Evolutionary conservation across 2,113 vertebrate genomes (phyloP).

Genomic region (Alligator sinensis): DNA sequence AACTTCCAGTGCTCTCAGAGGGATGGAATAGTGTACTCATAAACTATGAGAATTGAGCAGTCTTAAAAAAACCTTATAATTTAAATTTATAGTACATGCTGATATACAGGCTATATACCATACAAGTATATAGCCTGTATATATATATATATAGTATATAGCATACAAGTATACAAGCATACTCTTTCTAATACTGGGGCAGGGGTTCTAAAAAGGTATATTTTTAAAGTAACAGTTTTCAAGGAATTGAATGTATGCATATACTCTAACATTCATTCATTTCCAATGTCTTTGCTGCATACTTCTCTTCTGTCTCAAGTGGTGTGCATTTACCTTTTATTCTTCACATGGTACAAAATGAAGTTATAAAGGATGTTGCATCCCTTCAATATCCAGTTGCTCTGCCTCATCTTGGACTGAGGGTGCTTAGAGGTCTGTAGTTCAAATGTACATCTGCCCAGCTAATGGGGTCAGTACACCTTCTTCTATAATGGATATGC

Average conservation of each 20-base stretch:
- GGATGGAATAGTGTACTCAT: background rate
- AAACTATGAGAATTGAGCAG: constrained; percentile 8
- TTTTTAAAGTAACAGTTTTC: background rate
- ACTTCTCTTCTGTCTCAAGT: background rate
- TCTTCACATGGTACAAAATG: background rate
- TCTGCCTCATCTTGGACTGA: background rate
- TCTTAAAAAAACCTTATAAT: background rate
- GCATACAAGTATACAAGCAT: too few species aligned
- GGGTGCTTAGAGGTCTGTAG: constrained; percentile 30
- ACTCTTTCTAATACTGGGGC: background rate
- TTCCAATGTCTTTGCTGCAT: background rate
- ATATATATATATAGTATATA: too few species aligned
- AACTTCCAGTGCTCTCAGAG: background rate
- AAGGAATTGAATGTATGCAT: background rate
- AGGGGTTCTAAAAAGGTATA: background rate
- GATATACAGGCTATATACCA: background rate
- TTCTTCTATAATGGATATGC: constrained; percentile 66
- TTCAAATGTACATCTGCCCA: constrained; percentile 64
- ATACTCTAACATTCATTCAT: background rate
- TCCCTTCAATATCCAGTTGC: background rate
- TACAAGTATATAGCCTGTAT: background rate
- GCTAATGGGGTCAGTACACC: constrained; percentile 69
- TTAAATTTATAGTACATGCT: background rate
- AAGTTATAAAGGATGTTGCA: background rate
- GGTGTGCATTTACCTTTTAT: background rate